Evolutionary conservation across 1,140 invertebrate species (phyloP).

Genomic region (Euwallacea fornicatus): DNA sequence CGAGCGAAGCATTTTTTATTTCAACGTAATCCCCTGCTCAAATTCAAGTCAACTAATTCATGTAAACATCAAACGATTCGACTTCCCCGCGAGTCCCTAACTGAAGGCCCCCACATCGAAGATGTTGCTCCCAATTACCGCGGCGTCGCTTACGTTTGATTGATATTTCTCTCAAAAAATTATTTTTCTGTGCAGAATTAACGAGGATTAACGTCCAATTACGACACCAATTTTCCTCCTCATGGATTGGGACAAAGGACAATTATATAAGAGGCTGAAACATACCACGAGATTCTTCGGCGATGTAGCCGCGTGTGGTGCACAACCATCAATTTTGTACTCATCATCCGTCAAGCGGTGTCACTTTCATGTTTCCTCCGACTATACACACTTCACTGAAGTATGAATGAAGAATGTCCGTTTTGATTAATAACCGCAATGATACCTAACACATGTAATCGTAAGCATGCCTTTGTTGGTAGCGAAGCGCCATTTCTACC

Average conservation of each 20-base stretch:
- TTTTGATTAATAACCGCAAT: conserved; percentile 14
- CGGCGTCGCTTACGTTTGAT: too few species aligned
- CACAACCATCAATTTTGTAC: conserved; percentile 16
- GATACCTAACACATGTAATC: too few species aligned
- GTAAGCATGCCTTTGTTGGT: too few species aligned
- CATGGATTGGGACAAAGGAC: conserved; percentile 3
- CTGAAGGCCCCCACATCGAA: too few species aligned
- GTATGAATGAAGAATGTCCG: conserved; percentile 5
- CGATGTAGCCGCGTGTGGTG: conserved; percentile 9
- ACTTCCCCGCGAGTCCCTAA: too few species aligned
- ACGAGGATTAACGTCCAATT: conserved; percentile 7
- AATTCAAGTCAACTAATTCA: too few species aligned
- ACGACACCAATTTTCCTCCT: conserved; percentile 1
- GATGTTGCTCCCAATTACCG: too few species aligned
- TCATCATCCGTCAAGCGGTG: conserved; percentile 19
- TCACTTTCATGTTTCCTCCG: conserved; percentile 11
- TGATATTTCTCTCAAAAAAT: too few species aligned
- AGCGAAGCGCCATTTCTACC: too few species aligned
- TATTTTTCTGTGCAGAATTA: background rate
- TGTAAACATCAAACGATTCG: too few species aligned
- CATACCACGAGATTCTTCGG: background rate
- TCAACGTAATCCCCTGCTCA: too few species aligned
- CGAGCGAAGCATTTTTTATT: too few species aligned
- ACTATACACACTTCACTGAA: background rate
- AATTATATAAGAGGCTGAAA: conserved; percentile 1